Evolutionary conservation across 2,797 vertebrate genomes (phyloP).

Genomic region (Cercopithecus mitis): DNA sequence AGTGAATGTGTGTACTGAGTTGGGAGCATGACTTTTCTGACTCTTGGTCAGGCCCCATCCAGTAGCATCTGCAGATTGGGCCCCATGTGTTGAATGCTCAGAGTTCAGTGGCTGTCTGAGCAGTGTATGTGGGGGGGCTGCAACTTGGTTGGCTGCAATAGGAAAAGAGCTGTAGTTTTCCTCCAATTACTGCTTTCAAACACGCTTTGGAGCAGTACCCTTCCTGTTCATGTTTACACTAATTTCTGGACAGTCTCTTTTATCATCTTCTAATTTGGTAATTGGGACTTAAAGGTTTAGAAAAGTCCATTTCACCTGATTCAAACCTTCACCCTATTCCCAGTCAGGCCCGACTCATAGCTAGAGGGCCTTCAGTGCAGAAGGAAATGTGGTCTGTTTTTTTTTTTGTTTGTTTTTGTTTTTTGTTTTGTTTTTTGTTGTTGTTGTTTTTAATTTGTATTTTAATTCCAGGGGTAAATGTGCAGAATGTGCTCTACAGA

Average conservation of each 20-base stretch:
- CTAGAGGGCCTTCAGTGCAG: neutral
- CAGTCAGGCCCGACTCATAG: neutral
- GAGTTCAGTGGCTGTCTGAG: neutral
- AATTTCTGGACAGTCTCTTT: neutral
- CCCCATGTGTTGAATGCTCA: neutral
- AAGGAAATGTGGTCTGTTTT: neutral
- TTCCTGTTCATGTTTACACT: neutral
- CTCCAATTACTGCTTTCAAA: neutral
- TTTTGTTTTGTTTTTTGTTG: too few species aligned
- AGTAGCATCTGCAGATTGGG: rapidly evolving
- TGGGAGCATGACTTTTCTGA: neutral
- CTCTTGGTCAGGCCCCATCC: neutral
- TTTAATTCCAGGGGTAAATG: too few species aligned
- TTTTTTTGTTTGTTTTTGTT: too few species aligned
- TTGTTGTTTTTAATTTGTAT: too few species aligned
- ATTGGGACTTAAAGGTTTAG: neutral
- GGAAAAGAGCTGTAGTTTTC: neutral
- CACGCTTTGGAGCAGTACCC: neutral
- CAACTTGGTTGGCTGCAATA: neutral
- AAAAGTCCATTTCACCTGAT: neutral
- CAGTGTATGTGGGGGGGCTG: neutral
- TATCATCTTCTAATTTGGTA: neutral
- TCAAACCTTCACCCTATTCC: neutral
- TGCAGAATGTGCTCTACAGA: too few species aligned
- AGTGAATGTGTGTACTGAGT: neutral